These are phyloP conservation scores for Schrankia costaestrigalis DNA, from an alignment of 2,888 invertebrate species.

Conservation along the genomic window DNA sequence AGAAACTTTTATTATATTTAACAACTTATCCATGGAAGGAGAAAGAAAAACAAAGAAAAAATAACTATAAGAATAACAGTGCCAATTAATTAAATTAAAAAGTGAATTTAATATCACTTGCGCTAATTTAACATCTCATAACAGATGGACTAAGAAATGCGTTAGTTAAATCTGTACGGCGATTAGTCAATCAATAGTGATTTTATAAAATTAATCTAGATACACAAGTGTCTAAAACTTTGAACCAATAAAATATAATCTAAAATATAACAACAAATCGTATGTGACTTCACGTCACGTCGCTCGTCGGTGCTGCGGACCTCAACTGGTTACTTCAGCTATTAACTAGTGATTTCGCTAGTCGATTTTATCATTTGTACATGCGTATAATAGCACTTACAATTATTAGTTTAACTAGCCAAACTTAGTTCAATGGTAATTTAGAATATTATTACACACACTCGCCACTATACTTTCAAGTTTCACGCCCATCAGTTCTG, in stretches of 20 bases:
- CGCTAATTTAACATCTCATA: slow-evolving; percentile 29
- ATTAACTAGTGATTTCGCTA: slow-evolving; percentile 68
- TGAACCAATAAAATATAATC: slow-evolving; percentile 71
- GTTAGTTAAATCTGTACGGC: slow-evolving; percentile 32
- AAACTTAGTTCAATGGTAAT: slow-evolving; percentile 61
- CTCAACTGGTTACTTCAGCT: slow-evolving; percentile 43
- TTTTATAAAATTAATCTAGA: slow-evolving; percentile 57
- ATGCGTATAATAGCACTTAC: slow-evolving; percentile 71
- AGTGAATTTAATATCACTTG: slow-evolving; percentile 43
- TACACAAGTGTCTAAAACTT: slow-evolving; percentile 61
- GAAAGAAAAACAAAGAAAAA: slow-evolving; percentile 60
- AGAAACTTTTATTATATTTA: slow-evolving; percentile 69
- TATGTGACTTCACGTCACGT: slow-evolving; percentile 51
- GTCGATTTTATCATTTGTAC: slow-evolving; percentile 73
- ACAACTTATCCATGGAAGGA: slow-evolving; percentile 63
- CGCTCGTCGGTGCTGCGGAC: slow-evolving; percentile 35
- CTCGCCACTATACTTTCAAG: slow-evolving; percentile 15
- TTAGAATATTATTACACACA: slow-evolving; percentile 55
- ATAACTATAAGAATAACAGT: slow-evolving; percentile 74
- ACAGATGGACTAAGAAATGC: slow-evolving; percentile 28
- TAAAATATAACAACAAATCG: slow-evolving; percentile 74
- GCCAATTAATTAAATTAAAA: slow-evolving; percentile 68
- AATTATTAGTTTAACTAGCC: slow-evolving; percentile 52
- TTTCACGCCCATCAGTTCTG: slow-evolving; percentile 13
- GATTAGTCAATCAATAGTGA: slow-evolving; percentile 49